These are phyloP conservation scores for Rallus limicola DNA, from an alignment of 2,113 vertebrate genomes.

Conservation along the genomic window DNA sequence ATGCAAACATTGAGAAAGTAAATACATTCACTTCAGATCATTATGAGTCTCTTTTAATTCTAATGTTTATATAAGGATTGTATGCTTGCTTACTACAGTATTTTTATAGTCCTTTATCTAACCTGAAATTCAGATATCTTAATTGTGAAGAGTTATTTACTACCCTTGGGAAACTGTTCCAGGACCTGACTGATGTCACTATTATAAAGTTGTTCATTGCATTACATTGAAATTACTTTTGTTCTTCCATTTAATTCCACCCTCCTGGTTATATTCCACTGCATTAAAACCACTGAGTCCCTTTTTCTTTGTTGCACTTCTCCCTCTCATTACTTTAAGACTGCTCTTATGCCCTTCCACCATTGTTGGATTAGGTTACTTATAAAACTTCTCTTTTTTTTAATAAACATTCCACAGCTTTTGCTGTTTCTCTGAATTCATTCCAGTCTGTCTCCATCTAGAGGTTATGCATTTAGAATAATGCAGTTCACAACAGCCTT, in stretches of 20 bases:
- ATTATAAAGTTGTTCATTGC: not conserved
- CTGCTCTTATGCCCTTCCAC: not conserved
- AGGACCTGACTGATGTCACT: not conserved
- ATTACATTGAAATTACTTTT: not conserved
- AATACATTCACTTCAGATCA: not conserved
- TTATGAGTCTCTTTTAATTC: not conserved
- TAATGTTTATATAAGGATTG: fast-evolving
- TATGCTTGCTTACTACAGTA: not conserved
- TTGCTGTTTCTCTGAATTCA: not conserved
- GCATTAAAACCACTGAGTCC: not conserved
- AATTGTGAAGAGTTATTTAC: not conserved
- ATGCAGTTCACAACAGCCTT: not conserved
- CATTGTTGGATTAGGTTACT: not conserved
- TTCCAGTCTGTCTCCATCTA: not conserved
- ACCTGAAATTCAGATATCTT: not conserved
- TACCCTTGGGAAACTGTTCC: not conserved
- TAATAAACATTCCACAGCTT: not conserved
- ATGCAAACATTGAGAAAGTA: not conserved
- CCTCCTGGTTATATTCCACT: not conserved
- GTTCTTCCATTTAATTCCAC: not conserved
- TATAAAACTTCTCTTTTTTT: not conserved
- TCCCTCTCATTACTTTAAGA: not conserved
- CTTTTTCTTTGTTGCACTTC: not conserved
- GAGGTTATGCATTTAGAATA: not conserved
- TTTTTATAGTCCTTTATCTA: not conserved